These are phyloP conservation scores for Heliconius ismenius DNA, from an alignment of 2,888 invertebrate species.

Conservation along the genomic window DNA sequence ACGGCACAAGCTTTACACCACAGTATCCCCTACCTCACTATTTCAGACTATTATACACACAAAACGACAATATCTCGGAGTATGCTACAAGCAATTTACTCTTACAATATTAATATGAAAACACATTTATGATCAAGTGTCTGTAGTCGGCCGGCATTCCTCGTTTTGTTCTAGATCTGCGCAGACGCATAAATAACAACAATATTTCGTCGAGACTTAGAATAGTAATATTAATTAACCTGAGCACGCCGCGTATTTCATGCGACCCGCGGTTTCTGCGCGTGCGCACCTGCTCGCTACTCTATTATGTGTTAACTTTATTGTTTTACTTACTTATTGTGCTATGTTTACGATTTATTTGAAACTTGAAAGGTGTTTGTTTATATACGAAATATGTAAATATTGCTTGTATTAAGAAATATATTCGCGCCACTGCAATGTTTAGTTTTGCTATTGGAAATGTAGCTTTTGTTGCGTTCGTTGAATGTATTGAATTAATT, in stretches of 20 bases:
- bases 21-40: not conserved
- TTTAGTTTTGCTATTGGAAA: not conserved
- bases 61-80: slow-evolving; percentile 19
- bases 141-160: slow-evolving; percentile 38
- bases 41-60: slow-evolving; percentile 10
- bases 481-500: not conserved
- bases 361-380: slow-evolving; percentile 30
- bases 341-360: slow-evolving; percentile 34
- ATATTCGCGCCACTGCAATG: not conserved
- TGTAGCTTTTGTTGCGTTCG: not conserved
- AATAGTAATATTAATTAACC: slow-evolving; percentile 71
- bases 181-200: slow-evolving; percentile 73
- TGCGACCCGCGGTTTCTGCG: slow-evolving; percentile 69
- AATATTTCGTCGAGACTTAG: slow-evolving; percentile 66
- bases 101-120: slow-evolving; percentile 36
- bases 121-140: slow-evolving; percentile 38
- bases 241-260: slow-evolving; percentile 63
- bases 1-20: not conserved
- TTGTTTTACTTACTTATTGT: slow-evolving; percentile 52
- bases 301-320: slow-evolving; percentile 61
- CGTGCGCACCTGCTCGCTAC: slow-evolving; percentile 71
- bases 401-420: slow-evolving; percentile 5
- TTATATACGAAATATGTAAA: slow-evolving; percentile 15
- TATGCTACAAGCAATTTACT: slow-evolving; percentile 32
- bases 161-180: slow-evolving; percentile 45